Evolutionary conservation across 2,888 invertebrate species (phyloP).

Genomic region (Lasioglossum zephyrum): DNA sequence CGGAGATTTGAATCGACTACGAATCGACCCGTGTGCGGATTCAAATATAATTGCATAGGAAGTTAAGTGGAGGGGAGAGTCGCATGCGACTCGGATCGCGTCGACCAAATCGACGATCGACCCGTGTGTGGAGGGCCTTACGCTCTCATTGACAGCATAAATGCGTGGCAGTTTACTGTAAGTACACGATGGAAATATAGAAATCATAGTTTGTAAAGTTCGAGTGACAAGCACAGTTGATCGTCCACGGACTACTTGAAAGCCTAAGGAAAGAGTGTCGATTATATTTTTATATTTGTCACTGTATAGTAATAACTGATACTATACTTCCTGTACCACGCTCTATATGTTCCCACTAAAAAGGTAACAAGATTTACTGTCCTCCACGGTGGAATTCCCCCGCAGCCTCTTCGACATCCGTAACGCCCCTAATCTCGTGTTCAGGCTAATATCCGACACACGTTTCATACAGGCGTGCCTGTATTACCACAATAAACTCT

Average conservation of each 20-base stretch:
- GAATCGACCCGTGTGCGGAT: no score
- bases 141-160: neutral
- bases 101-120: no score
- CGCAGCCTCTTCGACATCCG: neutral
- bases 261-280: neutral
- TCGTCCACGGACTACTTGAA: neutral
- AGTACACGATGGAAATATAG: neutral
- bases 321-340: neutral
- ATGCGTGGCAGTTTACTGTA: neutral
- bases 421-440: slow-evolving; percentile 3
- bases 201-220: neutral
- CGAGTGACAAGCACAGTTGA: neutral
- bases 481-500: slow-evolving; percentile 18
- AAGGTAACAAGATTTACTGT: slow-evolving; percentile 13
- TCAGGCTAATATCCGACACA: neutral
- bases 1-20: no score
- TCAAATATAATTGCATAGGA: no score
- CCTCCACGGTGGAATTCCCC: neutral
- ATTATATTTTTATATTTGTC: neutral
- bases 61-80: no score
- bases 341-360: neutral
- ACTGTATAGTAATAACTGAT: neutral
- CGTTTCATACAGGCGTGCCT: slow-evolving; percentile 3
- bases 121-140: no score
- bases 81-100: no score